Evolutionary conservation across 1,140 invertebrate species (phyloP).

Genomic region (Papilio glaucus): DNA sequence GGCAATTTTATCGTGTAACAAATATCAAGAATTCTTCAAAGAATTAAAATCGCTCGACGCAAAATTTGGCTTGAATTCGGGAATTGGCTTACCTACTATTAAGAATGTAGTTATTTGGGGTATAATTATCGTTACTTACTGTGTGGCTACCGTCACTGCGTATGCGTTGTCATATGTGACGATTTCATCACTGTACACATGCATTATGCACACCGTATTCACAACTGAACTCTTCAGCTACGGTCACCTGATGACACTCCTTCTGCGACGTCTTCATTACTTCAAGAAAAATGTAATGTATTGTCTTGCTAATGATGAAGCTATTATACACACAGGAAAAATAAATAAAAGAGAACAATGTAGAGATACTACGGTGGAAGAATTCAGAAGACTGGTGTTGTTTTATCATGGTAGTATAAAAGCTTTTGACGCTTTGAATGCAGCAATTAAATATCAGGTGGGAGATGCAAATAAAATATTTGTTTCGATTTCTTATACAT

Average conservation of each 20-base stretch:
- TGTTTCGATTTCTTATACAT: too few relatives aligned
- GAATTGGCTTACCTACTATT: background rate
- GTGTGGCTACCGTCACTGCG: background rate
- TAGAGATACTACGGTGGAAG: background rate
- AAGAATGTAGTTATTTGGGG: background rate
- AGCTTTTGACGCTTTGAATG: background rate
- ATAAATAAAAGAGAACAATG: background rate
- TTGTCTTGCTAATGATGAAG: background rate
- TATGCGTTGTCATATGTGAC: background rate
- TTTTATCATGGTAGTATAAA: background rate
- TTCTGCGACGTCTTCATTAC: background rate
- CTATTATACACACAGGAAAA: background rate
- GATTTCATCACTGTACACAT: background rate
- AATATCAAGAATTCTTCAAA: background rate
- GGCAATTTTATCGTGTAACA: background rate
- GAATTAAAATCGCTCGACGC: background rate
- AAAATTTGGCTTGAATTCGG: background rate
- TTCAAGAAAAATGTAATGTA: background rate
- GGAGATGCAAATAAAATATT: background rate
- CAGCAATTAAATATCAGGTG: conserved; percentile 11
- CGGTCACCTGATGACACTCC: background rate
- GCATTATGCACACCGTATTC: background rate
- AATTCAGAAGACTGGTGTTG: background rate
- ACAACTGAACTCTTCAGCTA: background rate
- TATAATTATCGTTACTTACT: background rate